Evolutionary conservation across 2,797 vertebrate genomes (phyloP), one percentile per base, ranked within the genome.

Genomic region (Sarcoramphus papa): DNA sequence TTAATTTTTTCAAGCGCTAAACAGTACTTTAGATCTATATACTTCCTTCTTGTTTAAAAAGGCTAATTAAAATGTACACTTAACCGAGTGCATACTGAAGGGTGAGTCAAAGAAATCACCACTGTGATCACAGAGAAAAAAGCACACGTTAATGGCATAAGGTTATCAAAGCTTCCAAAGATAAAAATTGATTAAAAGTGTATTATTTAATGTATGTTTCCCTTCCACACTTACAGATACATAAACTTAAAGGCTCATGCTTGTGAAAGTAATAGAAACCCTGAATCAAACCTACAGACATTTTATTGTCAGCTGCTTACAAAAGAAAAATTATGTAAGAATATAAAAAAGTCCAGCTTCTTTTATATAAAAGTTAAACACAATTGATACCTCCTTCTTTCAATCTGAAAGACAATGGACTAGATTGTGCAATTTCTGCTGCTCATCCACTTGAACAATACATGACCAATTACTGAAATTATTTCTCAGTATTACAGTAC

Each of bases 61-160:
- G 96, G 89, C 81, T 96, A 93, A 97, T 98, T 97, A 97, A 95
- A 93, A 62, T 7, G 43, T 90, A 57, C 48, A 89, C 93, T 96
- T 97, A 96, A 92, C 92, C 69, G 43, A 96, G 92, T 40, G 65
- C 72, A 62, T 19, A 59, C 33, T 91, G 94, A 96, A 96, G 96
- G 94, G 91, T 19, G 91, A 97, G 96, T 90, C 88, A 94, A 97
- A 97, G 97, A 86, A 90, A 59, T 56, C 92, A 51, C 35, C 85
- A 65, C 83, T 86, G 88, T 60, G 88, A 75, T 65, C 82, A 95
- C 72, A 74, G 76, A 88, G 86, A 87, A 78, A 94, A 96, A 93
- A 86, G 72, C 73, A 65, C 76, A 60, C 86, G 81, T 53, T 79
- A 80, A 88, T 64, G 89, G 85, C 74, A 48, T 14, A 14, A 50